A percentile compares a stretch with the other conserved stretches of the same genome.
Evolutionary conservation across 2,797 vertebrate genomes (phyloP).

Genomic region (Otolemur crassicaudatus): DNA sequence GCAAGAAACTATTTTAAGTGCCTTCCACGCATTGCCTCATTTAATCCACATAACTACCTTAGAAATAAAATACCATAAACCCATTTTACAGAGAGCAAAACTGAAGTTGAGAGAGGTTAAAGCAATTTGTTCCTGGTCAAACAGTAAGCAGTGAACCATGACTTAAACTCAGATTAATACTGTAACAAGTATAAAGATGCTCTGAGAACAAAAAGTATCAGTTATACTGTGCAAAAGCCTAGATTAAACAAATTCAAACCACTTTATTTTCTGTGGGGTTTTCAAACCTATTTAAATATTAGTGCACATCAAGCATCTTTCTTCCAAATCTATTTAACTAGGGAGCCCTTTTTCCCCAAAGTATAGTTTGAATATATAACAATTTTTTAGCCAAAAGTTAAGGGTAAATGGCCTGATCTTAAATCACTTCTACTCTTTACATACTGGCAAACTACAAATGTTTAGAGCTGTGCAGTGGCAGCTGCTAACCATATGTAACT

Average conservation of each 20-base stretch:
- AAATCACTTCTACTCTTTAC: slow-evolving; percentile 45
- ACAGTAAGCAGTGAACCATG: not conserved
- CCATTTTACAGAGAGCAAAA: slow-evolving; percentile 58
- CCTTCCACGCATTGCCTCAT: slow-evolving; percentile 37
- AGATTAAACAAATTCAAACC: slow-evolving; percentile 34
- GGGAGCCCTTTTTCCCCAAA: not conserved
- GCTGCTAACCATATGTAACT: not conserved
- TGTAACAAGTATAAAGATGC: slow-evolving; percentile 32
- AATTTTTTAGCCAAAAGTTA: slow-evolving; percentile 10
- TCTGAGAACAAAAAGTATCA: not conserved
- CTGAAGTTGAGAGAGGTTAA: not conserved
- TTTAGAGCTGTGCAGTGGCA: not conserved
- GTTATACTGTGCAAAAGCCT: slow-evolving; percentile 9
- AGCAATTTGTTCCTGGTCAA: not conserved
- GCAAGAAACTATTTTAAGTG: slow-evolving; percentile 23
- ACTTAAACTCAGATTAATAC: slow-evolving; percentile 38
- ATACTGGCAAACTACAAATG: slow-evolving; percentile 31
- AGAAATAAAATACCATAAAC: slow-evolving; percentile 18
- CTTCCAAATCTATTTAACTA: not conserved
- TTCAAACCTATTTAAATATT: slow-evolving; percentile 42
- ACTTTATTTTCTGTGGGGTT: slow-evolving; percentile 11
- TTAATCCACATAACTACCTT: slow-evolving; percentile 22
- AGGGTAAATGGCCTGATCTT: slow-evolving; percentile 10
- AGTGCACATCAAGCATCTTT: not conserved
- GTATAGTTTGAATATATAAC: not conserved